Percentiles rank a stretch among this genome's conserved stretches.
phyloP scores from a whole-genome alignment of 2,113 vertebrate species.

The Dermatemys mawii region DNA sequence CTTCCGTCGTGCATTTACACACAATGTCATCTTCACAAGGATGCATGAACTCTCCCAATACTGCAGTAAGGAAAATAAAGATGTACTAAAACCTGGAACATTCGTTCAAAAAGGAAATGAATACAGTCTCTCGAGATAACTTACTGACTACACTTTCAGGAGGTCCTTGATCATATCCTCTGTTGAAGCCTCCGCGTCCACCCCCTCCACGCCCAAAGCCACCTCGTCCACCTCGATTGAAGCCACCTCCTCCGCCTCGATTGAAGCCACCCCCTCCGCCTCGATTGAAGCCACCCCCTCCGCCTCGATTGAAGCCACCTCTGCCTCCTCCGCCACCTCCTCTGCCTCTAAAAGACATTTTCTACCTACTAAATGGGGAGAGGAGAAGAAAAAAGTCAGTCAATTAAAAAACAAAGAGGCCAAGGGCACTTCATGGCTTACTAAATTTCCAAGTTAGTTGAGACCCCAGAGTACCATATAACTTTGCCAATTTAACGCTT shows the following conservation, averaged over 20 bases:
- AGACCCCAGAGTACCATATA: neutral
- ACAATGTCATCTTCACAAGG: constrained; percentile 98
- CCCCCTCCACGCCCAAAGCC: constrained; percentile 68
- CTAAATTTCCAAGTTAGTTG: fast-evolving
- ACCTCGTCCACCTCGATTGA: constrained; percentile 66
- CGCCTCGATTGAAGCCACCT: constrained; percentile 68
- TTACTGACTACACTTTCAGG: constrained; percentile 94
- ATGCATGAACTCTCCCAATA: constrained; percentile 94
- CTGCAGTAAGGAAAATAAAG: constrained; percentile 73
- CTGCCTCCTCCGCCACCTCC: constrained; percentile 56
- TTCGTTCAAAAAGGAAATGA: neutral
- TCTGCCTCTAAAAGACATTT: constrained; percentile 90
- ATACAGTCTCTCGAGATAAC: neutral
- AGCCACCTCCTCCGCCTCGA: constrained; percentile 65
- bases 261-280: constrained; percentile 60
- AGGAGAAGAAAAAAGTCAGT: fast-evolving
- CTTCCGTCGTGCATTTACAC: constrained; percentile 93
- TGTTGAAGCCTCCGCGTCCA: constrained; percentile 88
- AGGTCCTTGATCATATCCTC: constrained; percentile 93
- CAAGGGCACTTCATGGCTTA: fast-evolving
- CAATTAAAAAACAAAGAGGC: neutral
- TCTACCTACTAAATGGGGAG: neutral
- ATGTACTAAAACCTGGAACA: neutral
- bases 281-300: constrained; percentile 71
- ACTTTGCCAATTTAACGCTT: fast-evolving